Evolutionary conservation across 2,113 vertebrate genomes (phyloP).

Genomic region (Cynoglossus semilaevis): DNA sequence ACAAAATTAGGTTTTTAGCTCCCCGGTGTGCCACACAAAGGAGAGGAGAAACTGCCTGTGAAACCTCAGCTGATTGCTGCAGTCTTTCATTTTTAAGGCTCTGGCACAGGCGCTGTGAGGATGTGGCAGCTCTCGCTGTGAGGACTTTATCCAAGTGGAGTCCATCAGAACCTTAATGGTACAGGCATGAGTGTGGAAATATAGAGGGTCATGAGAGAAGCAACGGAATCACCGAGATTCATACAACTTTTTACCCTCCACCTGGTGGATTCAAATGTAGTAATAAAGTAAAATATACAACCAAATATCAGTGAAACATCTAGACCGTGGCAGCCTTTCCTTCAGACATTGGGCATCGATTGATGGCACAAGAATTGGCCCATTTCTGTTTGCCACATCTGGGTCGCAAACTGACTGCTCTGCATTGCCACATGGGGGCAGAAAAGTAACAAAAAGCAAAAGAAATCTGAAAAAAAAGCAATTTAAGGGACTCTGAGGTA

Average conservation of each 20-base stretch:
- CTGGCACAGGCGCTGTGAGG: conserved; percentile 39
- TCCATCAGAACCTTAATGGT: conserved; percentile 39
- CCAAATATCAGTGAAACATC: no score
- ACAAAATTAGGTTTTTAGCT: conserved; percentile 62
- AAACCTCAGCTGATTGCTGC: conserved; percentile 50
- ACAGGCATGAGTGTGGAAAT: conserved; percentile 13
- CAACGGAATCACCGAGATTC: no score
- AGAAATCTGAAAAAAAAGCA: no score
- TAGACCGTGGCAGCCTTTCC: no score
- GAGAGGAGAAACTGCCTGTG: conserved; percentile 47
- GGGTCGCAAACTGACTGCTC: no score
- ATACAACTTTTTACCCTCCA: background rate
- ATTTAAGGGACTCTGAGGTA: no score
- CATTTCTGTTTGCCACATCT: no score
- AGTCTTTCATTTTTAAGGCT: conserved; percentile 52
- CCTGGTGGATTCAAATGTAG: background rate
- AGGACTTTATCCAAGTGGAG: conserved; percentile 43
- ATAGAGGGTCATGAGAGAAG: conserved; percentile 9
- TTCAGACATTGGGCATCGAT: no score
- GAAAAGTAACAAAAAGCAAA: no score
- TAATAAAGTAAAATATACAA: no score
- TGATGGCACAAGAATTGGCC: no score
- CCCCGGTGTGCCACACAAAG: conserved; percentile 24
- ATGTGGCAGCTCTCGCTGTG: conserved; percentile 57
- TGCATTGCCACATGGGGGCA: no score